These are phyloP conservation scores for Acholoe squamosa DNA, from an alignment of 2,888 invertebrate species.

Conservation along the genomic window DNA sequence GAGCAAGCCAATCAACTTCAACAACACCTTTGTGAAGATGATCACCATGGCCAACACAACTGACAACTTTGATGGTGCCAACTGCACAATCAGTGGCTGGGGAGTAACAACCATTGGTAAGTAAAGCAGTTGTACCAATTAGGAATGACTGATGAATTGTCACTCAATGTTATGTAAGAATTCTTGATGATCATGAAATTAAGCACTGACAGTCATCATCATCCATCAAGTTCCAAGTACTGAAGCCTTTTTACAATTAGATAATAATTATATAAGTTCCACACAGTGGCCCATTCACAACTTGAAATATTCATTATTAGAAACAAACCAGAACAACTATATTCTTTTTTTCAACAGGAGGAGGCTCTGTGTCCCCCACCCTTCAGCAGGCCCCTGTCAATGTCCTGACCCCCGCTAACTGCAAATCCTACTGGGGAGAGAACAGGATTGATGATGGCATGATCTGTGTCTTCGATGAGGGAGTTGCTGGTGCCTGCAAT, in stretches of 20 bases:
- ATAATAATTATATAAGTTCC: not conserved
- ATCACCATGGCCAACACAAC: conserved; percentile 37
- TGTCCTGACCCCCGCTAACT: not conserved
- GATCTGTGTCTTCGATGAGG: conserved; percentile 55
- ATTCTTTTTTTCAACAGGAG: not conserved
- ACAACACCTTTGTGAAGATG: not conserved
- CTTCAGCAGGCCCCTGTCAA: conserved; percentile 45
- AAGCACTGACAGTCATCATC: too few relatives aligned
- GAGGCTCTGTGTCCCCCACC: conserved; percentile 37
- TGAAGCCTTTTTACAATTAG: too few relatives aligned
- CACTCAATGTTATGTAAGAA: too few relatives aligned
- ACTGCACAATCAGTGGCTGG: conserved; percentile 49
- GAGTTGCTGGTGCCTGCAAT: conserved; percentile 45
- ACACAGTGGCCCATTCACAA: not conserved
- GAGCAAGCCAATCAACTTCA: conserved; percentile 7
- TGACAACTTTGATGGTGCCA: conserved; percentile 53
- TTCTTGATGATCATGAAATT: too few relatives aligned
- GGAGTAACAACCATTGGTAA: conserved; percentile 48
- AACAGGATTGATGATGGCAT: conserved; percentile 24
- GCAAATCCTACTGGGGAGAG: conserved; percentile 36
- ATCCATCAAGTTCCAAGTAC: too few relatives aligned
- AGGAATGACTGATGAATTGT: not conserved
- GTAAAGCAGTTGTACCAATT: too few relatives aligned
- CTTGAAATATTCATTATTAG: too few relatives aligned
- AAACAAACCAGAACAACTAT: too few relatives aligned